Percentiles rank a stretch among this genome's conserved stretches.
Conservation (phyloP, 2,113 vertebrate species). For the Prunella himalayana region DNA sequence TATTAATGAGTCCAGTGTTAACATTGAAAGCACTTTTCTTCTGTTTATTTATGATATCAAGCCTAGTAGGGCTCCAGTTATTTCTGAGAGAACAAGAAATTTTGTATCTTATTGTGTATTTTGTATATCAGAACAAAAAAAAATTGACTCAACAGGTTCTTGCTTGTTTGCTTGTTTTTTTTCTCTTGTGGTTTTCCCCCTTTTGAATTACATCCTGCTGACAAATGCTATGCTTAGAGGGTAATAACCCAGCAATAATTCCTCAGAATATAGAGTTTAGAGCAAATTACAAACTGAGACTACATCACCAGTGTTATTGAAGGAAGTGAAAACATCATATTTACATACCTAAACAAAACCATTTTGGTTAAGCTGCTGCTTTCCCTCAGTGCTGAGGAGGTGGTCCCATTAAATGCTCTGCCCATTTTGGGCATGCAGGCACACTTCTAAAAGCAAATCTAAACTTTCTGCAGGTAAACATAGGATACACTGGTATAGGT, state of each 20-base stretch:
- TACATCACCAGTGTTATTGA: not conserved
- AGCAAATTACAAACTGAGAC: not conserved
- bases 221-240: not conserved
- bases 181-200: rapidly evolving
- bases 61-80: not conserved
- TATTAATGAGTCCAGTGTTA: not conserved
- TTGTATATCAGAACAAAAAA: not conserved
- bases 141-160: not conserved
- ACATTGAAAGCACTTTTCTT: not conserved
- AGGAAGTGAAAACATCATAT: not conserved
- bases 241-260: not conserved
- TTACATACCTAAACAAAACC: not conserved
- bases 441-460: not conserved
- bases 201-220: not conserved
- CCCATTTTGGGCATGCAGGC: not conserved
- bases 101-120: not conserved
- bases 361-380: not conserved
- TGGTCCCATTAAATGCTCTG: not conserved
- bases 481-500: too few species aligned
- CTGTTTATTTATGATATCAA: not conserved
- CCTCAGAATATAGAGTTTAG: not conserved
- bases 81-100: not conserved
- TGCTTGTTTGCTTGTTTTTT: not conserved
- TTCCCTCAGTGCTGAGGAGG: not conserved
- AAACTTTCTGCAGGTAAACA: not conserved